Base-by-base conservation (phyloP, 2,113 vertebrate genomes). In the Xiphias gladius region DNA sequence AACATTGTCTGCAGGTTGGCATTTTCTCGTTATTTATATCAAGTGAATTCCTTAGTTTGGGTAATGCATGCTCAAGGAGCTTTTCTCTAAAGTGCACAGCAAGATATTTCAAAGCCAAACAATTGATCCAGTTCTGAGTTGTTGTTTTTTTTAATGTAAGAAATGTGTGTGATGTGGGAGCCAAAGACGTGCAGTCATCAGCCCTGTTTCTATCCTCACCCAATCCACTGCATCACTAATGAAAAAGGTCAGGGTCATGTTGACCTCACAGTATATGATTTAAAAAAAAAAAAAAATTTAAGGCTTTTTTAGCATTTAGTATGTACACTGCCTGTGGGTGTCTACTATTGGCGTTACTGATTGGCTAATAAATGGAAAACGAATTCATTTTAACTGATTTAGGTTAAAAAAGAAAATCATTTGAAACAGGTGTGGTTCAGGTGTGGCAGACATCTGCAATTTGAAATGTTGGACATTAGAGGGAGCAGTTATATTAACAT, bases 391-490 rank as follows among this genome's bases (percentile, higher is more conserved):
- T n/a, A n/a, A n/a, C n/a, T n/a, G n/a, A n/a, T n/a, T n/a, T n/a
- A n/a, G n/a, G n/a, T n/a, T n/a, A n/a, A n/a, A n/a, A n/a, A n/a
- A n/a, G n/a, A n/a, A n/a, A n/a, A 13, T 43, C 55, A 14, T 11
- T 35, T 62, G 12, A 59, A 32, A 17, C 20, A 30, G 22, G 50
- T 10, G 16, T n/a, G 17, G 1, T 7, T 26, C 41, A 68, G 62
- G 32, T 82, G 62, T 52, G 37, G 35, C 1, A 26, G 12, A 61
- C n/a, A 68, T 5, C 3, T 79, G 62, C 70, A 37, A 2, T 5
- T 67, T 32, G 7, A 72, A 11, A 57, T 58, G 5, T 22, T 69
- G 61, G 62, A 72, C 89, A 82, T 89, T 83, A 88, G 89, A 88
- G 64, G 91, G 86, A 52, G 87, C 79, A 75, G 39, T 78, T 1